Percentiles rank a stretch among this genome's conserved stretches.
Conservation (phyloP, 2,888 invertebrate genomes). For the Leptopilina myrica region DNA sequence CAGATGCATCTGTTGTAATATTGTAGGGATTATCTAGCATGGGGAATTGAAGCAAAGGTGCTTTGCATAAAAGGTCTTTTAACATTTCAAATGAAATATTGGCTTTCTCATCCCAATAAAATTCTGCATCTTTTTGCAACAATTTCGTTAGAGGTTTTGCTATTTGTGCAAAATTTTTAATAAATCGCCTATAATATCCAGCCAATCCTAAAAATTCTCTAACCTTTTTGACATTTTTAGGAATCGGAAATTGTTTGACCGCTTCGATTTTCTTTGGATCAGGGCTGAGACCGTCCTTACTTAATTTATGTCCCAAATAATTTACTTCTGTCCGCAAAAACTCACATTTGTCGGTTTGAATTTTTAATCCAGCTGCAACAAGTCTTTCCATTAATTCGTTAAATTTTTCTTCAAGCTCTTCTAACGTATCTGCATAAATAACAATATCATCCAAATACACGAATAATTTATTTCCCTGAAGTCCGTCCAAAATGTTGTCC, state of each 20-base stretch:
- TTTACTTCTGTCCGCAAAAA: not conserved
- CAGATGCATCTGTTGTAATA: conserved; percentile 36
- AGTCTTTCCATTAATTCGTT: not conserved
- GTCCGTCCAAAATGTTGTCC: not conserved
- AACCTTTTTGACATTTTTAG: not conserved
- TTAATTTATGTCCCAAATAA: not conserved
- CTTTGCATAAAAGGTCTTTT: conserved; percentile 6
- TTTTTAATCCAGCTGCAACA: not conserved
- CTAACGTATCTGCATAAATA: not conserved
- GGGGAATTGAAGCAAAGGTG: conserved; percentile 31
- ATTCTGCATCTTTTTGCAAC: conserved; percentile 27
- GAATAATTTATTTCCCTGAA: not conserved
- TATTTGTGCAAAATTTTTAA: conserved; percentile 41
- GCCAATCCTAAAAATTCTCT: conserved; percentile 15
- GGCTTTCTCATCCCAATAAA: conserved; percentile 27
- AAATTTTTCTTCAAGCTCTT: not conserved
- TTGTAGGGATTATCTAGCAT: conserved; percentile 36
- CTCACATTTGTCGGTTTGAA: not conserved
- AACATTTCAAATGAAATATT: conserved; percentile 20
- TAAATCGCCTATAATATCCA: conserved; percentile 36
- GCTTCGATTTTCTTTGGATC: not conserved
- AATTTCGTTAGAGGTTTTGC: conserved; percentile 40
- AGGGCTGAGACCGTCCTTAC: not conserved
- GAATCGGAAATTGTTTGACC: not conserved
- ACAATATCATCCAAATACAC: conserved; percentile 2